Base-by-base conservation (phyloP, 2,797 vertebrate genomes). In the Myripristis murdjan region DNA sequence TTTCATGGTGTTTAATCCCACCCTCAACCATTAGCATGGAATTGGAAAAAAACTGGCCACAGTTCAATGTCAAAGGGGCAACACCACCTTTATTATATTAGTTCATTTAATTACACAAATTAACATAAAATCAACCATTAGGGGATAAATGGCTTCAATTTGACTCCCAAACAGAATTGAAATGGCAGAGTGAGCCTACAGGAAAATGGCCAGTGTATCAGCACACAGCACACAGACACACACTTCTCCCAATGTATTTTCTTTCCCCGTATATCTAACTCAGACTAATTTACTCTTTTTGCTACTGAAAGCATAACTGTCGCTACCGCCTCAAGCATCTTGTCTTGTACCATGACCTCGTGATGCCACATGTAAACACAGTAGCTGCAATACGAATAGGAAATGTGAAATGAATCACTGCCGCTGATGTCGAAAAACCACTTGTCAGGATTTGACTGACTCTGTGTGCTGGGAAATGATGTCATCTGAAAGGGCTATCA, bases 401-500 rank as follows among this genome's bases (percentile, higher is more conserved):
- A 47, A 49, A 49, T 49, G 3, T 49, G 47, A 49, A 49, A 49
- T 39, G 9, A 14, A 39, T 9, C 2, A 12, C 37, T 7, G 44
- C n/a, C 5, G 2, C 10, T 24, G 20, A 26, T 22, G 22, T 41
- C 2, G 12, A 12, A 23, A 43, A 16, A 43, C 18, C 6, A 20
- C n/a, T 47, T 10, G n/a, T 20, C 44, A 47, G 6, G 44, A 7
- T 20, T 12, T 48, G 52, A 75, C 51, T 70, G 31, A 68, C 1
- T 24, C 1, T 23, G 23, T 20, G 5, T 24, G 15, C 35, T 44
- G 62, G 75, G 64, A 82, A 84, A 48, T 70, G 57, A 79, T 53
- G 52, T 77, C 56, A 60, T 8, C 1, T 58, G 15, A 53, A 11
- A 6, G 8, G 28, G 14, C n/a, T n/a, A n/a, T n/a, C n/a, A n/a